Conservation (phyloP, 2,797 vertebrate genomes). For the Typhlichthys eigenmanni region DNA sequence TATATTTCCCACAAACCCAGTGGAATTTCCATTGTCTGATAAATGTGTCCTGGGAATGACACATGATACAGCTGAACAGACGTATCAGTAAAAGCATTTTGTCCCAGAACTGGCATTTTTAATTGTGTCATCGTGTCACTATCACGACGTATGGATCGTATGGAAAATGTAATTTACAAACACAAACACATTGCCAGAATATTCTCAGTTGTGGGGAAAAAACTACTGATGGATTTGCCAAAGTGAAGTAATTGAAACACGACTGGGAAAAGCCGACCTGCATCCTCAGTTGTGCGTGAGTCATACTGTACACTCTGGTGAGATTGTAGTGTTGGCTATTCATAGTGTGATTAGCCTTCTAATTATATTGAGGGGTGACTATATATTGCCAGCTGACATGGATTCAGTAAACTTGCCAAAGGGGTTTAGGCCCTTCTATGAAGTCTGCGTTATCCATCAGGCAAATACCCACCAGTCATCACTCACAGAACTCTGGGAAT, state of each 20-base stretch:
- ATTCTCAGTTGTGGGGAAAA: too few relatives aligned
- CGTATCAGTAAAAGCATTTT: conserved; percentile 4
- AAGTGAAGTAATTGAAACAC: too few relatives aligned
- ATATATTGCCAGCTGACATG: conserved; percentile 37
- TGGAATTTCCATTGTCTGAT: conserved; percentile 24
- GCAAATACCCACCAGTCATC: too few relatives aligned
- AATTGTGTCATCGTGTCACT: background rate
- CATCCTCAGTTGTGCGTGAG: too few relatives aligned
- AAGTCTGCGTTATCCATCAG: too few relatives aligned
- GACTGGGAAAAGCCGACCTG: too few relatives aligned
- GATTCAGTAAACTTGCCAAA: conserved; percentile 34
- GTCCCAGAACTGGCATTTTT: too few relatives aligned
- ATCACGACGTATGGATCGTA: background rate
- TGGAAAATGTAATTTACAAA: too few relatives aligned
- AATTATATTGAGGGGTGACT: conserved; percentile 48
- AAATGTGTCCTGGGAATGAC: conserved; percentile 4
- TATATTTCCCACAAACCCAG: conserved; percentile 17
- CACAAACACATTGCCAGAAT: too few relatives aligned
- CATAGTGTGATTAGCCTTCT: conserved; percentile 36
- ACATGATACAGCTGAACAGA: conserved; percentile 11
- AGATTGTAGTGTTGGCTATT: conserved; percentile 16
- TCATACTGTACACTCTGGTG: background rate
- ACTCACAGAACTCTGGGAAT: too few relatives aligned
- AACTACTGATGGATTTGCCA: too few relatives aligned
- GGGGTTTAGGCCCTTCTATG: too few relatives aligned